Evolutionary conservation across 2,888 invertebrate species (phyloP).

Genomic region (Hypolimnas misippus): DNA sequence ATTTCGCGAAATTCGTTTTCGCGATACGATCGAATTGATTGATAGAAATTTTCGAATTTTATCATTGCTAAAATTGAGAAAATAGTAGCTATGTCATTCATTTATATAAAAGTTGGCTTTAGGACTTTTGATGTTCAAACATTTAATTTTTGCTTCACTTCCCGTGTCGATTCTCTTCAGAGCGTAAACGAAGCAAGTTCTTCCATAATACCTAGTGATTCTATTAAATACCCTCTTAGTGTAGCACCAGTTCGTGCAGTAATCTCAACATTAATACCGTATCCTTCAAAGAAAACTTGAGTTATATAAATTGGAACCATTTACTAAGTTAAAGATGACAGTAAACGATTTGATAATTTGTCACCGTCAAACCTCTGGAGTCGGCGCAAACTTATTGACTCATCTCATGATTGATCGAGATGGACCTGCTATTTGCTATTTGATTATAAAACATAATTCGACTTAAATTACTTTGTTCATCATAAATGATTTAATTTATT

Average conservation of each 20-base stretch:
- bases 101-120: too few species aligned
- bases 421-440: slow-evolving; percentile 26
- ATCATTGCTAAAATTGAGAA: background rate
- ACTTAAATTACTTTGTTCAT: background rate
- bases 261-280: slow-evolving; percentile 4
- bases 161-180: too few species aligned
- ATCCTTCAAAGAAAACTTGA: slow-evolving; percentile 17
- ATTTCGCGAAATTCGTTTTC: background rate
- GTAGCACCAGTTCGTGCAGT: slow-evolving; percentile 3
- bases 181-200: too few species aligned
- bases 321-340: slow-evolving; percentile 38
- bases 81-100: background rate
- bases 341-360: slow-evolving; percentile 42
- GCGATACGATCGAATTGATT: background rate
- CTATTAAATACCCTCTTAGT: background rate
- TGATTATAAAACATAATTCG: slow-evolving; percentile 13
- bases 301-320: slow-evolving; percentile 30
- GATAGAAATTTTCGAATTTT: background rate
- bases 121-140: too few species aligned
- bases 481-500: background rate
- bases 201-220: too few species aligned
- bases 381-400: slow-evolving; percentile 34
- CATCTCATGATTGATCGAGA: slow-evolving; percentile 33
- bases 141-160: too few species aligned
- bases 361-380: slow-evolving; percentile 37